phyloP scores from a whole-genome alignment of 1,140 invertebrate species.

The Heterodera carotae region DNA sequence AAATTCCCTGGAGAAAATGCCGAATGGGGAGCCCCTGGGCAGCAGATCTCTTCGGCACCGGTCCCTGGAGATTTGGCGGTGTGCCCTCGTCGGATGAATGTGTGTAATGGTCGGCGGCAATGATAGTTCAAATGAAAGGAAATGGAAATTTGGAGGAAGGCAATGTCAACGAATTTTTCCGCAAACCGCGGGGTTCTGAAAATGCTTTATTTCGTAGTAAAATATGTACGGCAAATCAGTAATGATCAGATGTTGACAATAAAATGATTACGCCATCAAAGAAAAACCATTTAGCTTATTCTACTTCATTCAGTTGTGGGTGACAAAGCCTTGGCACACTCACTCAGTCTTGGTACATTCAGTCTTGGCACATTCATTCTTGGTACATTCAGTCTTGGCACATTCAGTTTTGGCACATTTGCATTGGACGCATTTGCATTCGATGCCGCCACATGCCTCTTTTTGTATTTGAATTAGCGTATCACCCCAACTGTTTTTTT shows the following conservation, averaged over 20 bases:
- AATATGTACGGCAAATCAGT: too few relatives aligned
- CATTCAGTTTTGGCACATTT: too few relatives aligned
- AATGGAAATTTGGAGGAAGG: background rate
- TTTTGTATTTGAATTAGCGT: background rate
- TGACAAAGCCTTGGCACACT: too few relatives aligned
- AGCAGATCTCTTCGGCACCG: background rate
- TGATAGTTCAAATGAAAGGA: background rate
- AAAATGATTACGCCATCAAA: too few relatives aligned
- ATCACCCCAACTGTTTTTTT: background rate
- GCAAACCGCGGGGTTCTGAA: background rate
- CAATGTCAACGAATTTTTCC: background rate
- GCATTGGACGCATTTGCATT: conserved; percentile 6
- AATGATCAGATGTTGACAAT: too few relatives aligned
- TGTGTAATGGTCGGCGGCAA: background rate
- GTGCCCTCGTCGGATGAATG: background rate
- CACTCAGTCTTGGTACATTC: too few relatives aligned
- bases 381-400: too few relatives aligned
- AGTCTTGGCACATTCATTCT: too few relatives aligned
- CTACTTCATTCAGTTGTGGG: too few relatives aligned
- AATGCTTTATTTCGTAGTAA: too few relatives aligned
- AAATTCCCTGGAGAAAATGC: background rate
- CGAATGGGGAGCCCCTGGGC: background rate
- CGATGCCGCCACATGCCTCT: background rate
- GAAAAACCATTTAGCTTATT: too few relatives aligned
- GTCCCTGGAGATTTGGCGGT: background rate